These are phyloP conservation scores for Ypsolopha scabrella DNA, from an alignment of 2,888 invertebrate species.

Conservation along the genomic window DNA sequence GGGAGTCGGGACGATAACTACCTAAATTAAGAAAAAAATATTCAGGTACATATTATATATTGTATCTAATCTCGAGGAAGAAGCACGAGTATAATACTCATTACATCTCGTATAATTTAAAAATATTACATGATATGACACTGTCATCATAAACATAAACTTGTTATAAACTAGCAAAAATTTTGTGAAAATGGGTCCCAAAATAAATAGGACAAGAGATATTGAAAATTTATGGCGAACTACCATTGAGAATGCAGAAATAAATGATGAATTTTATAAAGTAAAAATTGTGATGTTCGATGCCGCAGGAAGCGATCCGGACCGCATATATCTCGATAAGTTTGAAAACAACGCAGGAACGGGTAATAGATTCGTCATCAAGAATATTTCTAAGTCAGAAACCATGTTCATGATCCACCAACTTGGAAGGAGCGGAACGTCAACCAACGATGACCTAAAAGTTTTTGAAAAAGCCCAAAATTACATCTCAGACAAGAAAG, in stretches of 20 bases:
- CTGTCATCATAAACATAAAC: too few relatives aligned
- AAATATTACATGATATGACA: too few relatives aligned
- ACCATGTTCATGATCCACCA: constrained; percentile 62
- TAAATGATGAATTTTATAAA: constrained; percentile 42
- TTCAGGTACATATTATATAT: too few relatives aligned
- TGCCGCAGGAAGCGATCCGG: constrained; percentile 53
- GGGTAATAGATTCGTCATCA: constrained; percentile 54
- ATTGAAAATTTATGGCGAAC: constrained; percentile 26
- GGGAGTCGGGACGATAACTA: too few relatives aligned
- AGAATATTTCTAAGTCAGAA: constrained; percentile 58
- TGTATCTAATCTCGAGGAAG: too few relatives aligned
- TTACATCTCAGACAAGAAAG: constrained; percentile 46
- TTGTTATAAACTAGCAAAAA: too few relatives aligned
- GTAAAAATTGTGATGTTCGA: constrained; percentile 50
- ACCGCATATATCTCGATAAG: constrained; percentile 46
- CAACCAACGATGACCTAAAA: constrained; percentile 34
- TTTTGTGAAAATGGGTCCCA: too few relatives aligned
- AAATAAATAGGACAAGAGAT: too few relatives aligned
- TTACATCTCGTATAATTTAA: too few relatives aligned
- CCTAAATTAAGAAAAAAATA: too few relatives aligned
- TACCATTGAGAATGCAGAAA: constrained; percentile 31
- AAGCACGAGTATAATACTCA: too few relatives aligned
- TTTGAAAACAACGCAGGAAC: constrained; percentile 47
- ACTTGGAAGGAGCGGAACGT: constrained; percentile 35
- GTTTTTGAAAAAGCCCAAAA: constrained; percentile 56